Base-by-base conservation (phyloP, 2,888 invertebrate genomes). In the Leptura quadrifasciata region DNA sequence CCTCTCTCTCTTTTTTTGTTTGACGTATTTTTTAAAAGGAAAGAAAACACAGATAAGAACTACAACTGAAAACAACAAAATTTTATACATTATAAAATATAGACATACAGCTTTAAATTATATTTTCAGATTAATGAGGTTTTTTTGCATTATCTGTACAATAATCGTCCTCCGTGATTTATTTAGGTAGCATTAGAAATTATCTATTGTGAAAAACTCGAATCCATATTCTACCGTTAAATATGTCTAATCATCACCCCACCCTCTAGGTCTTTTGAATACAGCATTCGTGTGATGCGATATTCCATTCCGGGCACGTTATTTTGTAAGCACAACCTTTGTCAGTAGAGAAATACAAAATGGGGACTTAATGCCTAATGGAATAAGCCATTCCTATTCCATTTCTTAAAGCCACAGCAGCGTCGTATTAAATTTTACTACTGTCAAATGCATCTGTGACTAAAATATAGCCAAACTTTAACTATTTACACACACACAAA, bases 371-470 rank as follows among this genome's bases (percentile, higher is more conserved):
- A 81, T 80, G 82, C 80, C 75, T 79, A 80, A 80, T 79, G 82
- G 83, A 80, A 82, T 80, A 81, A 81, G 81, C 84, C 81, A 75
- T 80, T 78, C 77, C 79, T 77, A 76, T 81, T 76, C 78, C 79
- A 76, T 80, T 83, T 83, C 83, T 83, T 83, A 84, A 84, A 83
- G 84, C 84, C 80, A 78, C 78, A 80, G 81, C 80, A 80, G 75
- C 79, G 82, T 84, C 85, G 83, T 81, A 84, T 85, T 85, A 85
- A 85, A 85, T 86, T 86, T 84, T 84, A 81, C 84, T 80, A 81
- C 84, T 85, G 86, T 85, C 86, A 86, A 84, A 85, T 82, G 82
- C 86, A 86, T 83, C 84, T 85, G 85, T 79, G 84, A 77, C 83
- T 86, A 84, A 86, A 85, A 85, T 86, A 86, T 84, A 81, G 82